Evolutionary conservation across 2,113 vertebrate genomes (phyloP), one percentile per base, ranked within the genome.

Genomic region (Rhea americana): DNA sequence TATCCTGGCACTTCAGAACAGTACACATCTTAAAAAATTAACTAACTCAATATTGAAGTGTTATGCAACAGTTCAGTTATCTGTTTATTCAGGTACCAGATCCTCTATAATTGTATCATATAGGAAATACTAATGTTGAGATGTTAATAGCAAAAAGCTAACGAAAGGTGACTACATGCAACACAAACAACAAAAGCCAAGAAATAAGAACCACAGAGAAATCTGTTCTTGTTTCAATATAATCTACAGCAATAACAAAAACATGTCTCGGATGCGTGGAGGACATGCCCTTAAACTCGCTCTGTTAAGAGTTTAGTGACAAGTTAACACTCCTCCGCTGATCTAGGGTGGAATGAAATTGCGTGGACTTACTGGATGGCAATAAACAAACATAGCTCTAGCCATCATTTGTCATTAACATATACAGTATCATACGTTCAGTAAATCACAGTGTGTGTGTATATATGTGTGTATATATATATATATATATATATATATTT

Each of bases 311-410:
- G 19, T 53, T 39, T 18, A 32, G 30, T 17, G 30, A 30, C 6
- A 58, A 30, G 28, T 58, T 58, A 32, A 58, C 55, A 32, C 45
- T 53, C 47, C 58, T 79, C 35, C 53, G 21, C 13, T 17, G 35
- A 72, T 11, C 8, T 41, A 76, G 35, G 43, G 82, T 8, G 12
- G 22, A 58, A 37, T 28, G 16, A 82, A 84, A 53, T 66, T 41
- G 21, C 0, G 0, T 21, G 35, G 41, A 50, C 61, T 68, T 13
- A 56, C 21, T 8, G 9, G n/a, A 47, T 12, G 13, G 32, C 25
- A 78, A 51, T 25, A 77, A 88, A 47, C 12, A 37, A 32, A 74
- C 22, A 70, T 0, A 70, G 30, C 12, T 43, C 41, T 37, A 35
- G 18, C 7, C 25, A 15, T 37, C 37, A 55, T 12, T 59, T 83